phyloP scores from a whole-genome alignment of 2,888 invertebrate species.

The Tetrapedia diversipes region DNA sequence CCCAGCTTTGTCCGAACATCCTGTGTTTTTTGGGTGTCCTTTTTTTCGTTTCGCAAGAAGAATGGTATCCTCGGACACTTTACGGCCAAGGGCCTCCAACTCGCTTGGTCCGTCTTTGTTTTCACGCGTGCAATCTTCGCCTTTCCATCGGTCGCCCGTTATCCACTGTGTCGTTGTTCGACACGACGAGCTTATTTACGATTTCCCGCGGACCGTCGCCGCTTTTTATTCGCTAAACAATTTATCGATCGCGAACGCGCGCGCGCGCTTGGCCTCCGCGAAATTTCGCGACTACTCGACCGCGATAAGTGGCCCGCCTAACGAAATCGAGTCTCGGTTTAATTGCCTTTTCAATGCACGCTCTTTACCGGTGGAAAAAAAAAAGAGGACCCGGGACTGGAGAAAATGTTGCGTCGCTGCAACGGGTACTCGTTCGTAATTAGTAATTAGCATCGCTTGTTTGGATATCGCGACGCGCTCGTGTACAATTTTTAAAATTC shows the following conservation, averaged over 20 bases:
- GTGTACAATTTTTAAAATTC: not conserved
- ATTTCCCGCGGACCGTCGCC: constrained; percentile 4
- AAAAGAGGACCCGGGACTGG: not conserved
- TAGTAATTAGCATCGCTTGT: constrained; percentile 30
- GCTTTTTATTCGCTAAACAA: constrained; percentile 23
- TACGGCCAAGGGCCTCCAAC: no score
- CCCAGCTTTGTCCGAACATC: no score
- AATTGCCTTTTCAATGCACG: constrained; percentile 21
- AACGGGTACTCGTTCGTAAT: constrained; percentile 5
- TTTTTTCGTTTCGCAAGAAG: no score
- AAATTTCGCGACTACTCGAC: constrained; percentile 13
- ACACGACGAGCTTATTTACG: constrained; percentile 37
- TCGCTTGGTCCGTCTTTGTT: constrained; percentile 44
- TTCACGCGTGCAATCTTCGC: constrained; percentile 20
- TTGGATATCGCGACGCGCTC: not conserved
- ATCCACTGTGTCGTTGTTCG: constrained; percentile 6
- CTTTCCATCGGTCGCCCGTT: constrained; percentile 8
- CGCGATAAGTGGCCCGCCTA: constrained; percentile 19
- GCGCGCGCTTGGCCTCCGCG: not conserved
- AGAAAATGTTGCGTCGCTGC: constrained; percentile 14
- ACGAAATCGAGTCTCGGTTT: constrained; percentile 29
- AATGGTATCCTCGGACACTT: no score
- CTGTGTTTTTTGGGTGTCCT: no score
- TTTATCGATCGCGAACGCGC: constrained; percentile 16
- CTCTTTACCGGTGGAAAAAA: not conserved